Base-by-base conservation (phyloP, 2,797 vertebrate genomes). In the Acipenser oxyrinchus region DNA sequence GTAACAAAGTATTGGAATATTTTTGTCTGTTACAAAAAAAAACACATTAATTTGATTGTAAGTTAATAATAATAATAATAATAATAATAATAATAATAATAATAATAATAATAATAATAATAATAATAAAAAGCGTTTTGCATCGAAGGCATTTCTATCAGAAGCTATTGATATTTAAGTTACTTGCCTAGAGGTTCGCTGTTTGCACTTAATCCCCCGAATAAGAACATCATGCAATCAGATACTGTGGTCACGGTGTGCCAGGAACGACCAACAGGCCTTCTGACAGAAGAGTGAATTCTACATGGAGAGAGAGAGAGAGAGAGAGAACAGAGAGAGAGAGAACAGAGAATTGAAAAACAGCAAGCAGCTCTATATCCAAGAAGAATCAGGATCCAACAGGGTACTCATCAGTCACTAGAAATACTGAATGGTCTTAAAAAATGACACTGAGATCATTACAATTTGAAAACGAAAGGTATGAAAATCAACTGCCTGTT, bases 171-270 rank as follows among this genome's bases (percentile, higher is more conserved):
- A 18, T 18, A 18, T 18, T 18, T 1, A 18, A 18, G 12, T 60
- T 51, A 92, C 92, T 91, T 79, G 97, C 95, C 96, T 87, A 97
- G 83, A 64, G 95, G 94, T 81, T 89, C 90, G 80, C 94, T 94
- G 73, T 97, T 93, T 52, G 90, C 86, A 72, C 94, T 95, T 72
- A 98, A 85, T 63, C 96, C 96, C 71, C 95, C 96, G 77, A 95
- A 98, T 58, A 99, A 81, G 73, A 99, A 99, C 67, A 99, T 81
- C 53, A 84, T 81, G 70, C 77, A 86, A 48, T 95, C 91, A 58
- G 93, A 90, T 66, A 94, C 82, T 0, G 95, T 81, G 11, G 95
- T 97, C 74, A 97, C 73, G 0, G 94, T 92, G 73, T 99, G 96
- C 96, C 95, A 98, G 1, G 95, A 99, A 49, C 95, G 90, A 69